phyloP scores from a whole-genome alignment of 2,888 invertebrate species.

The Mythimna albipuncta region DNA sequence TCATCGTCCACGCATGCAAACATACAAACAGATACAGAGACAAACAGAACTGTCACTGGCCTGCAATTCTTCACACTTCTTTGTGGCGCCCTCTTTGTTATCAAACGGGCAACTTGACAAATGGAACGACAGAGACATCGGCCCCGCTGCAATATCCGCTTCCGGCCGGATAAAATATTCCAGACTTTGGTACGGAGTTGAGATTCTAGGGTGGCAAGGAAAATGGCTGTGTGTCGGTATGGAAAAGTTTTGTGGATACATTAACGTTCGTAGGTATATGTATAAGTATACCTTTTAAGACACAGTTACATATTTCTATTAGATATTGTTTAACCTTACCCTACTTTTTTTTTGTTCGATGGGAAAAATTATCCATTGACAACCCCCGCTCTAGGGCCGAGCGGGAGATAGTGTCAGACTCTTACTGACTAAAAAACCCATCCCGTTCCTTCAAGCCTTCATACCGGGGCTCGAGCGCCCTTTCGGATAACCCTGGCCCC shows the following conservation, averaged over 20 bases:
- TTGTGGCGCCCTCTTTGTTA: conserved; percentile 69
- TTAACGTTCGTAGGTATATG: too few species aligned
- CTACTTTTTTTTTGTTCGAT: too few species aligned
- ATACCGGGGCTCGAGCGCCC: too few species aligned
- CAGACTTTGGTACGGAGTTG: conserved; percentile 54
- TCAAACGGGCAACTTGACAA: conserved; percentile 75
- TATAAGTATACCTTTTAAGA: too few species aligned
- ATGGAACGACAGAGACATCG: conserved; percentile 82
- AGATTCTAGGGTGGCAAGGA: conserved; percentile 32
- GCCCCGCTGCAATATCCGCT: conserved; percentile 82
- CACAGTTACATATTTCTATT: not conserved
- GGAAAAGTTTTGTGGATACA: not conserved
- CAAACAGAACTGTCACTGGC: conserved; percentile 50
- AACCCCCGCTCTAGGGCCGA: too few species aligned
- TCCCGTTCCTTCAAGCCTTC: too few species aligned
- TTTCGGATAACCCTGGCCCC: too few species aligned
- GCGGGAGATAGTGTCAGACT: too few species aligned
- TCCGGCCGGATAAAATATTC: conserved; percentile 76
- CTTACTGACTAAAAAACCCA: too few species aligned
- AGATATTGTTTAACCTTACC: not conserved
- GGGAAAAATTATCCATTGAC: too few species aligned
- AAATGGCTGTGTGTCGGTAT: conserved; percentile 4
- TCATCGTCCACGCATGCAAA: conserved; percentile 38
- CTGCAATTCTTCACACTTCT: conserved; percentile 70
- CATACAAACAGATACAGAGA: conserved; percentile 16